These are phyloP conservation scores for Eupithecia dodoneata DNA, from an alignment of 2,888 invertebrate species.

Conservation along the genomic window DNA sequence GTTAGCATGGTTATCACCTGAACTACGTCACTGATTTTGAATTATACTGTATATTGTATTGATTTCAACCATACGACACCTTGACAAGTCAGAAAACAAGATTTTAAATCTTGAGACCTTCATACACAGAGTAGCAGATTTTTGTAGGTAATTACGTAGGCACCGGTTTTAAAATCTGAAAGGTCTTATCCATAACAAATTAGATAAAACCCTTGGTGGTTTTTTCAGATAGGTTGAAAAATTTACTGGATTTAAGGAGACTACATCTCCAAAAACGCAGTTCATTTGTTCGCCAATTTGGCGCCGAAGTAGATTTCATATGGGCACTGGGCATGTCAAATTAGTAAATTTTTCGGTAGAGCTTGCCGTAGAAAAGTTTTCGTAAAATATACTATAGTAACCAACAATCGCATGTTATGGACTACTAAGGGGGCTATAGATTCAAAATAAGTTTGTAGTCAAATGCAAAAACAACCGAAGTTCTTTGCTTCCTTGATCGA, in stretches of 20 bases:
- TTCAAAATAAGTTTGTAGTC: too few species aligned
- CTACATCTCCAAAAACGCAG: too few species aligned
- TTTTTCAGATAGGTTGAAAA: background rate
- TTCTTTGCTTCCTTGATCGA: too few species aligned
- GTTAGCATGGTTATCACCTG: background rate
- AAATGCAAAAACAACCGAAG: too few species aligned
- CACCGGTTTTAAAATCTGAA: background rate
- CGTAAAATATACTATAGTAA: background rate
- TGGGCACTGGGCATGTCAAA: background rate
- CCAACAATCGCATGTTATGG: background rate
- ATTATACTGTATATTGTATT: background rate
- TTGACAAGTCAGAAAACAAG: background rate
- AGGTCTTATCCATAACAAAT: background rate
- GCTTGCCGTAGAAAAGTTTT: background rate
- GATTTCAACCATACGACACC: background rate
- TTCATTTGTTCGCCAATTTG: too few species aligned
- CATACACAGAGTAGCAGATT: background rate
- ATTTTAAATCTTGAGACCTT: background rate
- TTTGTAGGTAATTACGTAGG: background rate
- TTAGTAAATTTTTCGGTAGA: background rate
- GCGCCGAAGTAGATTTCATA: background rate
- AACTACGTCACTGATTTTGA: background rate
- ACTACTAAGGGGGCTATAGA: background rate
- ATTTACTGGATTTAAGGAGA: background rate
- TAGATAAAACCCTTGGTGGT: background rate